Percentiles rank a stretch among this genome's conserved stretches.
Conservation (phyloP, 2,797 vertebrate genomes). For the Cossypha heuglini region DNA sequence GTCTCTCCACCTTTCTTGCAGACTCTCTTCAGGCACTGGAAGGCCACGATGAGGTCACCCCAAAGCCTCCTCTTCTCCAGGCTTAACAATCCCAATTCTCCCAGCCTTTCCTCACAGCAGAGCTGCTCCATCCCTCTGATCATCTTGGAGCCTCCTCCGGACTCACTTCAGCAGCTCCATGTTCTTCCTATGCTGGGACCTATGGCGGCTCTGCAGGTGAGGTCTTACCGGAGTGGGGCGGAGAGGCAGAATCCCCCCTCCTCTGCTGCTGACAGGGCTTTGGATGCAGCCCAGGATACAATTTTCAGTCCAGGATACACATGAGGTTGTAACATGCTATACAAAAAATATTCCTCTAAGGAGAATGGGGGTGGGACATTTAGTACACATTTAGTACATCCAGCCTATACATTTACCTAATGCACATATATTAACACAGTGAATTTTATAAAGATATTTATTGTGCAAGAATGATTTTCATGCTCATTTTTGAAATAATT, state of each 20-base stretch:
- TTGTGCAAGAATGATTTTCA: constrained; percentile 69
- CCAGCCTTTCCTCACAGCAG: not conserved
- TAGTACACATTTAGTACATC: not conserved
- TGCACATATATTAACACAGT: not conserved
- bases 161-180: not conserved
- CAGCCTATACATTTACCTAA: not conserved
- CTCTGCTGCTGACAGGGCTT: not conserved
- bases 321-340: not conserved
- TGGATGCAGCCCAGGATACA: not conserved
- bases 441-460: constrained; percentile 67
- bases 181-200: too few species aligned
- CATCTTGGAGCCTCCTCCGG: not conserved
- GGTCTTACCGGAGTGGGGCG: rapidly evolving
- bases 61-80: not conserved
- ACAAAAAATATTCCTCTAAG: not conserved
- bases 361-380: not conserved
- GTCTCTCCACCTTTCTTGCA: not conserved
- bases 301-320: not conserved
- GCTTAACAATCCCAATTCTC: not conserved
- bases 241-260: not conserved
- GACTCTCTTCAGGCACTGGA: not conserved
- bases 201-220: not conserved
- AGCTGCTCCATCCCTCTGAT: not conserved
- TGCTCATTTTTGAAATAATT: constrained; percentile 69
- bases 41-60: not conserved